Conservation (phyloP, 1,140 invertebrate genomes). For the Hyposmocoma kahamanoa region DNA sequence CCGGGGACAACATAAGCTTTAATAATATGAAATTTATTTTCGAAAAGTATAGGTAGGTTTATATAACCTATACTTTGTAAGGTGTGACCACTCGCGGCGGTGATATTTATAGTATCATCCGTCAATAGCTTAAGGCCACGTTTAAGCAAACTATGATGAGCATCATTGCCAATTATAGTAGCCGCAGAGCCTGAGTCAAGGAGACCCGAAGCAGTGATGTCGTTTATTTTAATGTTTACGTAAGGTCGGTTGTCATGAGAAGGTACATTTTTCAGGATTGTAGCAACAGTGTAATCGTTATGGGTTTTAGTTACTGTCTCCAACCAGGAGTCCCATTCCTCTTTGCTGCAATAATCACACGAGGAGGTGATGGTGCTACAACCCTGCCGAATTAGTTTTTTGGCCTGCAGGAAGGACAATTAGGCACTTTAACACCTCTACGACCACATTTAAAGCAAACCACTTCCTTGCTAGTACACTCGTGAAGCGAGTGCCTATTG, state of each 20-base stretch:
- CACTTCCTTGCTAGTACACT: slow-evolving; percentile 11
- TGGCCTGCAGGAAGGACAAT: slow-evolving; percentile 22
- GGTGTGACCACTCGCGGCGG: slow-evolving; percentile 6
- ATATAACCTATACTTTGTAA: slow-evolving; percentile 11
- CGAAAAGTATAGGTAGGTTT: slow-evolving; percentile 12
- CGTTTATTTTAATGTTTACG: slow-evolving; percentile 6
- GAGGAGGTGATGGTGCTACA: too few species aligned
- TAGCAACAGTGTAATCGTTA: neutral
- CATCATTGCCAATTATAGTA: slow-evolving; percentile 18
- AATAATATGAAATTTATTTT: slow-evolving; percentile 9
- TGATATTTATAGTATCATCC: neutral
- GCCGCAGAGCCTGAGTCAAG: slow-evolving; percentile 21
- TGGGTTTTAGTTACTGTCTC: slow-evolving; percentile 4
- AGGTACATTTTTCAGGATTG: slow-evolving; percentile 11
- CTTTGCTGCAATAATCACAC: too few species aligned
- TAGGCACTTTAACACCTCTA: slow-evolving; percentile 11
- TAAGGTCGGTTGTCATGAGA: slow-evolving; percentile 6
- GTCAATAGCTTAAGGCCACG: neutral
- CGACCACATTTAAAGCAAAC: slow-evolving; percentile 21
- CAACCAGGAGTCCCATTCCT: slow-evolving; percentile 14
- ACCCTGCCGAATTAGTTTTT: slow-evolving; percentile 20
- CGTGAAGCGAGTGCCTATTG: slow-evolving; percentile 13
- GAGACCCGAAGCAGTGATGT: slow-evolving; percentile 5
- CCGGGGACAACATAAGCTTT: slow-evolving; percentile 14
- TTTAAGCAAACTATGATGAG: slow-evolving; percentile 1